phyloP scores from a whole-genome alignment of 2,797 vertebrate genomes.

The Hydrocynus forskahlii region DNA sequence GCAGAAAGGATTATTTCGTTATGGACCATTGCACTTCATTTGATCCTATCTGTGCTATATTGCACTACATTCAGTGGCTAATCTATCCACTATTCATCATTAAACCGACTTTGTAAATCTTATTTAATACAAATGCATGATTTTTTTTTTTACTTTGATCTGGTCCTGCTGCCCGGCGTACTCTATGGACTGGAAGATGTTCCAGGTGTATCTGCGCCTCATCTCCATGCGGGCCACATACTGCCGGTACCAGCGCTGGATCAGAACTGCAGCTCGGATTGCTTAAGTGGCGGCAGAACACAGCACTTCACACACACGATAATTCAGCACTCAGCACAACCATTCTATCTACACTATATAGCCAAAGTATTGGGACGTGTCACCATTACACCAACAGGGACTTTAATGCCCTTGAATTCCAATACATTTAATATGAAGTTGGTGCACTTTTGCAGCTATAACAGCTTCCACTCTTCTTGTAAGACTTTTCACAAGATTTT shows the following conservation, averaged over 20 bases:
- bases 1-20: constrained; percentile 1
- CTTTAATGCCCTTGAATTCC: too few relatives aligned
- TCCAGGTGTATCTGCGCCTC: constrained; percentile 91
- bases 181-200: constrained; percentile 95
- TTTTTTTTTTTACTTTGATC: constrained; percentile 33
- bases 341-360: too few relatives aligned
- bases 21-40: neutral
- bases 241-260: constrained; percentile 92
- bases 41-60: neutral
- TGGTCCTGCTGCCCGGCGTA: constrained; percentile 94
- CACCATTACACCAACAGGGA: too few relatives aligned
- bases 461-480: too few relatives aligned
- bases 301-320: neutral
- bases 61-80: neutral
- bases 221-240: constrained; percentile 87
- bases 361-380: too few relatives aligned
- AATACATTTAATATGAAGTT: too few relatives aligned
- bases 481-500: too few relatives aligned
- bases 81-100: neutral
- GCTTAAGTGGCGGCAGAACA: constrained; percentile 69
- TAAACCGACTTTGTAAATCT: neutral
- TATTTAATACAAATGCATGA: neutral
- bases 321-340: neutral
- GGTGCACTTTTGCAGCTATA: too few relatives aligned
- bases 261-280: constrained; percentile 86